Conservation (phyloP, 2,797 vertebrate genomes). For the Vespertilio murinus region DNA sequence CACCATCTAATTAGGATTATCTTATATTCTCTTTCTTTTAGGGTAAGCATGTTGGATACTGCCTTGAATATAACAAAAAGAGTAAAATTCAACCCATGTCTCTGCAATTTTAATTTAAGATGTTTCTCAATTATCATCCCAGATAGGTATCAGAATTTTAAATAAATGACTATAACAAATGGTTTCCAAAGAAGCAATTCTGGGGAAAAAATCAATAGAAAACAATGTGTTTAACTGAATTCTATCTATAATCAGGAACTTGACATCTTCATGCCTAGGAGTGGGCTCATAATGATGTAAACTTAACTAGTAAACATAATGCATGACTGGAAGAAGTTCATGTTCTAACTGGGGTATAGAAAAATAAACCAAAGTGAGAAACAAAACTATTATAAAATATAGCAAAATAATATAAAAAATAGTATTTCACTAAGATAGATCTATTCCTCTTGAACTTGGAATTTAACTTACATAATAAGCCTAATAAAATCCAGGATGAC, state of each 20-base stretch:
- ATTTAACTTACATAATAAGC: neutral
- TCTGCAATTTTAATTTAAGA: constrained; percentile 2
- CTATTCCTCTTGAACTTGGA: neutral
- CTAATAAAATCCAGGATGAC: neutral
- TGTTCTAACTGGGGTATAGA: neutral
- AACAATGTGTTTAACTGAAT: constrained; percentile 30
- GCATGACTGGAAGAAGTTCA: neutral
- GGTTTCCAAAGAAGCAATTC: constrained; percentile 5
- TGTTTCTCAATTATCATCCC: neutral
- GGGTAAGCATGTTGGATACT: constrained; percentile 11
- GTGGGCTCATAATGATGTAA: neutral
- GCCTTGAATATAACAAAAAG: constrained; percentile 18
- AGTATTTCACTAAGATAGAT: neutral
- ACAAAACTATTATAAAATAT: neutral
- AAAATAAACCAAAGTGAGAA: neutral
- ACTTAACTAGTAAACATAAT: neutral
- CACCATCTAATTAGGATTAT: constrained; percentile 40
- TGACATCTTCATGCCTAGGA: neutral
- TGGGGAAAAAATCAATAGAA: constrained; percentile 3
- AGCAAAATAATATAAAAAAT: neutral
- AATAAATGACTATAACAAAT: constrained; percentile 2
- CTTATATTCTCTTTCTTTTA: constrained; percentile 33
- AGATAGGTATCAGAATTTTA: neutral
- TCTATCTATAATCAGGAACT: neutral
- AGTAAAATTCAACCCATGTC: neutral